Evolutionary conservation across 2,888 invertebrate species (phyloP).

Genomic region (Pammene fasciana): DNA sequence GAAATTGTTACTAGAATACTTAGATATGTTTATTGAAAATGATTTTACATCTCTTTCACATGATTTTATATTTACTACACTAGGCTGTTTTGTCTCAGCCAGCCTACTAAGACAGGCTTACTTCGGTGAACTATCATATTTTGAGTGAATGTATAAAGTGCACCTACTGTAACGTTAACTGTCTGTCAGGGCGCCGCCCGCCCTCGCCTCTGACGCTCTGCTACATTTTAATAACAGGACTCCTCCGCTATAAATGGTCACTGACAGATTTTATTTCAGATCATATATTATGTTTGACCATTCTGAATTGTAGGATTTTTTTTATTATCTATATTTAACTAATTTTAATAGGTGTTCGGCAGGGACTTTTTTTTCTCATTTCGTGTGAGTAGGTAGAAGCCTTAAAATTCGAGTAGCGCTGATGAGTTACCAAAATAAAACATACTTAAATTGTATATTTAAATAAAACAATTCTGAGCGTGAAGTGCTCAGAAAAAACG

Average conservation of each 20-base stretch:
- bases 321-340: conserved; percentile 55
- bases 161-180: conserved; percentile 10
- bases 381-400: too few species aligned
- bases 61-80: too few species aligned
- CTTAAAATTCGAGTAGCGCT: too few species aligned
- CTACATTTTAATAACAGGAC: conserved; percentile 81
- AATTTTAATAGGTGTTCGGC: not conserved
- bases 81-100: too few species aligned
- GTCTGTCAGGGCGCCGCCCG: conserved; percentile 40
- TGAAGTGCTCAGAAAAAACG: too few species aligned
- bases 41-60: too few species aligned
- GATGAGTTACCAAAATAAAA: too few species aligned
- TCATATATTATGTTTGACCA: conserved; percentile 68
- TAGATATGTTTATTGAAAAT: too few species aligned
- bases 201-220: conserved; percentile 55
- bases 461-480: not conserved
- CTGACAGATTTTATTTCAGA: conserved; percentile 79
- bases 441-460: too few species aligned
- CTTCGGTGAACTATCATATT: too few species aligned
- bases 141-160: not conserved
- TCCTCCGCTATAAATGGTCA: conserved; percentile 76
- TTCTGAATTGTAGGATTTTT: conserved; percentile 62
- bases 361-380: not conserved
- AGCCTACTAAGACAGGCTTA: too few species aligned
- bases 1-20: too few species aligned